Conservation (phyloP, 2,797 vertebrate genomes). For the Mus spretus region DNA sequence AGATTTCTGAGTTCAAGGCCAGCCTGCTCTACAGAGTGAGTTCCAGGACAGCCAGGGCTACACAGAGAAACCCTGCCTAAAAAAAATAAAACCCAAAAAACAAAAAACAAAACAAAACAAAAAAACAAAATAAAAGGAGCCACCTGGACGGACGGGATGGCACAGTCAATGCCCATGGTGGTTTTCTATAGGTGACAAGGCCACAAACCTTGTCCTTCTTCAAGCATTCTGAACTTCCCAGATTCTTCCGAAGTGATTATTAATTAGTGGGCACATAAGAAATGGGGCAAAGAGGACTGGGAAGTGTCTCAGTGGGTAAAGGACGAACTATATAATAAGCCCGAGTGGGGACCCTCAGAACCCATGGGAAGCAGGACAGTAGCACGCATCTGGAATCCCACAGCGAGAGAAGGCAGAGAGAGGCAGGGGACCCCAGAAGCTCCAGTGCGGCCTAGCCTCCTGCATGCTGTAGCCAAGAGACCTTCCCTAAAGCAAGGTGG, state of each 20-base stretch:
- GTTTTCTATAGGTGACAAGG: neutral
- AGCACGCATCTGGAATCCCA: neutral
- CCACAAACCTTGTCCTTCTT: neutral
- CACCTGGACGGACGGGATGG: neutral
- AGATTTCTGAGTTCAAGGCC: too few relatives aligned
- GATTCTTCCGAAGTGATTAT: constrained; percentile 33
- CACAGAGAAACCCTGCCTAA: too few relatives aligned
- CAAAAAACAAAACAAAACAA: too few relatives aligned
- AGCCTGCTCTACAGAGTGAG: too few relatives aligned
- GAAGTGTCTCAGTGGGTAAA: neutral
- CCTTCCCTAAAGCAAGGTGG: neutral
- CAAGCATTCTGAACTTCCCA: neutral
- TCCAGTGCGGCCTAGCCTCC: neutral
- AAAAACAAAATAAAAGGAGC: neutral
- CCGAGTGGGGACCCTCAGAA: neutral
- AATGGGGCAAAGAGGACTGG: neutral
- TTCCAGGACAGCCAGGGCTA: too few relatives aligned
- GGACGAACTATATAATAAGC: too few relatives aligned
- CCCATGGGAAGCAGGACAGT: neutral
- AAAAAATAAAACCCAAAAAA: too few relatives aligned
- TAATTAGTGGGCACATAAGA: neutral
- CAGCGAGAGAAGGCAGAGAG: neutral
- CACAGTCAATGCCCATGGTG: neutral
- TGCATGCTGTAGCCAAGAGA: neutral
- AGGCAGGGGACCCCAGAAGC: neutral